Base-by-base conservation (phyloP, 2,113 vertebrate genomes). In the Taxidea taxus region DNA sequence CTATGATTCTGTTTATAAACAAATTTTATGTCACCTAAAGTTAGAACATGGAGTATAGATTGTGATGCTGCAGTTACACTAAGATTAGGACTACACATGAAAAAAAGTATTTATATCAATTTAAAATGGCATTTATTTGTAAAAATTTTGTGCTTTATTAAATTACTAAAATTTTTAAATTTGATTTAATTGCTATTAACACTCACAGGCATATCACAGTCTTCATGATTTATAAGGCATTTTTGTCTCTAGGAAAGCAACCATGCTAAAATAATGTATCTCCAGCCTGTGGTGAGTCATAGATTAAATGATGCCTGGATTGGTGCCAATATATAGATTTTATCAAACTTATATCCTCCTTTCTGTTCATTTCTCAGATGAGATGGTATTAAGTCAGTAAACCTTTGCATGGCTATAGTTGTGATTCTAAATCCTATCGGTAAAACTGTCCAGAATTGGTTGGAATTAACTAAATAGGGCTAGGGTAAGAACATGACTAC, bases 201-300 rank as follows among this genome's bases (percentile, higher is more conserved):
- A 37, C 49, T 87, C 5, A 49, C n/a, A 47, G 44, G 13, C 15
- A 72, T 84, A 70, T 84, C 42, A 54, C 47, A 83, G 74, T 54
- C 20, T 85, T 85, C 44, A 84, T 92, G 90, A 78, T 87, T 82
- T 94, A n/a, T 90, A 58, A 89, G 64, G 9, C 86, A 56, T 88
- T 96, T 95, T 54, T 93, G 34, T 94, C 77, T 91, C 34, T 94
- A 72, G 51, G 72, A 92, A 91, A 94, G 56, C 77, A 97, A 39
- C 27, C 23, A 54, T 87, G 34, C 42, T 96, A 70, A 87, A 89
- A 90, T 93, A 83, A 94, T 84, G 20, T 56, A 92, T 27, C 11
- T 83, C 75, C 60, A 96, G 39, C 42, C 68, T 90, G 60, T 66
- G 64, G 44, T 96, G 77, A 88, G 18, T 90, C 74, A 90, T 70